phyloP scores from a whole-genome alignment of 2,888 invertebrate genomes.

The Blera fallax region DNA sequence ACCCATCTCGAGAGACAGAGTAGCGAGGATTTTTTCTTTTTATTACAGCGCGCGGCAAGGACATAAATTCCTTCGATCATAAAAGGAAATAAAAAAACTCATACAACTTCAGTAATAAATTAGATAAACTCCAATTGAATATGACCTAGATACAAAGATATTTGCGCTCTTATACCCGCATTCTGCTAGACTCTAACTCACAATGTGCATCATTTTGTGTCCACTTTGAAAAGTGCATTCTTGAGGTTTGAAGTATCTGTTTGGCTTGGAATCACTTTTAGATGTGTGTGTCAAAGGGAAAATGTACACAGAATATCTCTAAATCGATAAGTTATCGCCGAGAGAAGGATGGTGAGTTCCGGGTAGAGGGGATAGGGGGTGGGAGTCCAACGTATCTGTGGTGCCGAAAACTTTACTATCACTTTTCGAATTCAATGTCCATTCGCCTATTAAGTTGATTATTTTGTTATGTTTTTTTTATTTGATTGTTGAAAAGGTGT shows the following conservation, averaged over 20 bases:
- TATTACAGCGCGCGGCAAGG: not conserved
- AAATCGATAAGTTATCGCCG: not conserved
- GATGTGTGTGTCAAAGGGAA: not conserved
- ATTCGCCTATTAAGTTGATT: conserved; percentile 1
- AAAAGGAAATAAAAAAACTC: not conserved
- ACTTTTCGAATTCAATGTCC: not conserved
- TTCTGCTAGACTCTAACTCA: not conserved
- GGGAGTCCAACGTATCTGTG: not conserved
- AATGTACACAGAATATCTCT: not conserved
- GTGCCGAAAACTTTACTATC: not conserved
- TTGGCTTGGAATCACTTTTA: too few relatives aligned
- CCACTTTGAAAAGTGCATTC: not conserved
- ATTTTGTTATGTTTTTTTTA: not conserved
- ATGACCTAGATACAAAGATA: conserved; percentile 42
- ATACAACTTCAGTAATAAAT: not conserved
- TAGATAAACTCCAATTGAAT: conserved; percentile 4
- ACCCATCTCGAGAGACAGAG: not conserved
- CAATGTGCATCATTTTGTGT: not conserved
- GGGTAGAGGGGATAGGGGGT: too few relatives aligned
- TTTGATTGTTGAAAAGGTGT: not conserved
- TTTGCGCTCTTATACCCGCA: too few relatives aligned
- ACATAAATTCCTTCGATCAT: not conserved
- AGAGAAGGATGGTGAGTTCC: not conserved
- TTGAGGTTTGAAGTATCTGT: not conserved
- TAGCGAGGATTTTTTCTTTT: not conserved